Base-by-base conservation (phyloP, 2,113 vertebrate species). In the Lycocorax pyrrhopterus region DNA sequence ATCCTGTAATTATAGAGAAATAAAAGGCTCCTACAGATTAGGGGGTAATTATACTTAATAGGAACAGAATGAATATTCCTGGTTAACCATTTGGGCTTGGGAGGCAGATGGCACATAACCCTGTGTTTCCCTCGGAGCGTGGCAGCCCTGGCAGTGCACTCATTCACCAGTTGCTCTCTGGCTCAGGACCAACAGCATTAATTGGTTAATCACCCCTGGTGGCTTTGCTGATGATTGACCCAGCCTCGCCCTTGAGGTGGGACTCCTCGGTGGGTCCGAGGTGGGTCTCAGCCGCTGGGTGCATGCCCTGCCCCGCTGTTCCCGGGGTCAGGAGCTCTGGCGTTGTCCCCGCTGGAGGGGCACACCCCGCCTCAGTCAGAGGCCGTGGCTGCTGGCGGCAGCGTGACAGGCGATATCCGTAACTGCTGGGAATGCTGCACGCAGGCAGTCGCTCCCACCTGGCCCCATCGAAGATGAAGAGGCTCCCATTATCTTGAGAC, bases 21-120 rank as follows among this genome's bases (percentile, higher is more conserved):
- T 97, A 96, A 97, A 92, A 96, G 97, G 92, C 97, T 98, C 92
- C 96, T 59, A 78, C 96, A 93, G 96, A 97, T 94, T 91, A 89
- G 93, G 71, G 96, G 96, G 95, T 97, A 98, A 98, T 98, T 98
- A 97, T 47, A 80, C 85, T 96, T 98, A 98, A 97, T 97, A 97
- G 97, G 96, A 98, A 95, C 96, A 97, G 97, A 98, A 98, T 97
- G 96, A 97, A 97, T 95, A 95, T 96, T 97, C 96, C 96, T 96
- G 97, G 96, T 97, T 98, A 97, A 97, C 96, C 95, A 15, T 94
- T 98, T 90, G 69, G 87, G 96, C 95, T 94, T 93, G 93, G 95
- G 94, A 96, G 97, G 90, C 97, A 96, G 97, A 97, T 97, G 93
- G 93, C 91, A 59, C 8, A 41, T 35, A 80, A 95, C 91, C 96